phyloP scores from a whole-genome alignment of 2,888 invertebrate genomes.

The Beris morrisii region DNA sequence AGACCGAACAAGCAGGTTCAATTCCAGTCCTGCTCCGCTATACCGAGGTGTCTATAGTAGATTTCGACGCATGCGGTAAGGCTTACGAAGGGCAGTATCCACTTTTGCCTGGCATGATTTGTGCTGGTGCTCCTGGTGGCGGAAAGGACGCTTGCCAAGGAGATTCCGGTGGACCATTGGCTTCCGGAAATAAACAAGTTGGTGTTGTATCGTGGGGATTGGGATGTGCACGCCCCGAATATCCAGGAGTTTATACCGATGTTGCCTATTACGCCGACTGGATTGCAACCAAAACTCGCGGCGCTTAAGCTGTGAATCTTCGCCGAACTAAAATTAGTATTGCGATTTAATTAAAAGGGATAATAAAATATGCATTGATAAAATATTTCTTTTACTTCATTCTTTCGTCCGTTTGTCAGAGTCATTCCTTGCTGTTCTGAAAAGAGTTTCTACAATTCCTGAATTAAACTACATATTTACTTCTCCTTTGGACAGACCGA shows the following conservation, averaged over 20 bases:
- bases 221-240: conserved; percentile 32
- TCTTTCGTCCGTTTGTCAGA: no score
- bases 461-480: no score
- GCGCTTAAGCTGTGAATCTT: no score
- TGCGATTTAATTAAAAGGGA: no score
- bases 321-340: no score
- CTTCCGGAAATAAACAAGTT: conserved; percentile 7
- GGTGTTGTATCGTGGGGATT: conserved; percentile 36
- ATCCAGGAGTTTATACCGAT: conserved; percentile 39
- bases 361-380: no score
- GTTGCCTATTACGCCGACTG: conserved; percentile 42
- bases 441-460: no score
- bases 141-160: conserved; percentile 35
- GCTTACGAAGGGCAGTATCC: conserved; percentile 4
- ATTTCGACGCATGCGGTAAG: conserved; percentile 39
- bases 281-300: conserved; percentile 5
- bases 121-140: conserved; percentile 35
- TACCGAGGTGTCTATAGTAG: conserved; percentile 4
- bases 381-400: no score
- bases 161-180: conserved; percentile 36
- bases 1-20: conserved; percentile 35
- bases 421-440: no score
- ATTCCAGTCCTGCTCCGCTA: background rate
- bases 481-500: no score
- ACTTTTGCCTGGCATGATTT: conserved; percentile 38